phyloP scores from a whole-genome alignment of 2,888 invertebrate species.

The Macrophya annulata region DNA sequence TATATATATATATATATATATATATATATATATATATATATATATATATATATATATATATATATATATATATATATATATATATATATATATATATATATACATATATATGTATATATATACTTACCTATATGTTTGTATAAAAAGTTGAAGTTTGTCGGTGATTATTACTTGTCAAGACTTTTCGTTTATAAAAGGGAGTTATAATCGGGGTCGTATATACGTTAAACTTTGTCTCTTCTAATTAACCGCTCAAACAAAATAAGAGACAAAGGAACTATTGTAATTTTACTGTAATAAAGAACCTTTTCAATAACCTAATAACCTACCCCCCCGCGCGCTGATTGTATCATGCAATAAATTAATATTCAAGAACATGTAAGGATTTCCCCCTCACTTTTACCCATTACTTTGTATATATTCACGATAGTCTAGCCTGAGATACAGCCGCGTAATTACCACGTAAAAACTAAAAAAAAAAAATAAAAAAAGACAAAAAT shows the following conservation, averaged over 20 bases:
- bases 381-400: neutral
- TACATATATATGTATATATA: too few relatives aligned
- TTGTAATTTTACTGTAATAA: neutral
- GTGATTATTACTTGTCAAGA: conserved; percentile 48
- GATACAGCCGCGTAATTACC: neutral
- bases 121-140: neutral
- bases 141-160: conserved; percentile 51
- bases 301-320: conserved; percentile 25
- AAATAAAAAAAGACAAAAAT: neutral
- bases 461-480: neutral
- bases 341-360: neutral
- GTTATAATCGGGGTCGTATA: neutral
- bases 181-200: conserved; percentile 5
- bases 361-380: conserved; percentile 9
- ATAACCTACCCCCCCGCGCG: too few relatives aligned
- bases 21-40: neutral
- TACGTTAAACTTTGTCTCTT: conserved; percentile 12
- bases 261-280: conserved; percentile 24
- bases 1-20: neutral
- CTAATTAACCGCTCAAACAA: conserved; percentile 8
- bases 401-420: conserved; percentile 12
- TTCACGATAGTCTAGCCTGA: neutral
- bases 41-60: too few relatives aligned
- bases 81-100: neutral
- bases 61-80: neutral